These are phyloP conservation scores for Orussus abietinus DNA, from an alignment of 1,140 invertebrate genomes.

Conservation along the genomic window DNA sequence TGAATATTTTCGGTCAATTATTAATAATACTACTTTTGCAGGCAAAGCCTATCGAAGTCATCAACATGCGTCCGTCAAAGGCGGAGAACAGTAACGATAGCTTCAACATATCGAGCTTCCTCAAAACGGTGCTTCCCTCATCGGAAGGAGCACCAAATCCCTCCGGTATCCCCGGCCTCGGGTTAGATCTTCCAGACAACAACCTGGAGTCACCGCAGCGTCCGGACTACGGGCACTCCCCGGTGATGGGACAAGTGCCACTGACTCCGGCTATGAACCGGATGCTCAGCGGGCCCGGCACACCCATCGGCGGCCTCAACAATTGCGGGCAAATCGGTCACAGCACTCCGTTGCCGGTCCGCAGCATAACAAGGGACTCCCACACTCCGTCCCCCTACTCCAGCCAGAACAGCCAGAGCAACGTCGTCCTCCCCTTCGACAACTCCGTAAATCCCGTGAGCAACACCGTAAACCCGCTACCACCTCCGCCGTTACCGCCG, in stretches of 20 bases:
- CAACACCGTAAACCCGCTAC: constrained; percentile 43
- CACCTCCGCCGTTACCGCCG: constrained; percentile 60
- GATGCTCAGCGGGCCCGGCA: constrained; percentile 21
- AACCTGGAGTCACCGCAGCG: constrained; percentile 30
- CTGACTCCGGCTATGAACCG: constrained; percentile 34
- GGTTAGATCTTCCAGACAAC: constrained; percentile 38
- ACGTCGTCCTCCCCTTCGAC: constrained; percentile 33
- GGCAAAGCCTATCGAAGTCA: constrained; percentile 58
- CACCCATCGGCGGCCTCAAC: constrained; percentile 20
- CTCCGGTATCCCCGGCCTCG: constrained; percentile 44
- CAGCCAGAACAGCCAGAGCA: constrained; percentile 47
- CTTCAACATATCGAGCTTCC: constrained; percentile 45
- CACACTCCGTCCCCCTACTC: constrained; percentile 42
- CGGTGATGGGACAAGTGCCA: constrained; percentile 25
- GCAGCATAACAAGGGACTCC: constrained; percentile 35
- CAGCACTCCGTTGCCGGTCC: constrained; percentile 38
- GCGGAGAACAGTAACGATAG: constrained; percentile 32
- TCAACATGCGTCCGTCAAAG: constrained; percentile 40
- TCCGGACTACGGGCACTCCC: constrained; percentile 36
- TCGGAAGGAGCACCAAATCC: constrained; percentile 29
- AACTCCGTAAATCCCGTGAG: constrained; percentile 16
- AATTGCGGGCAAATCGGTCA: constrained; percentile 41
- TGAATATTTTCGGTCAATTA: constrained; percentile 7
- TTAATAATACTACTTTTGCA: constrained; percentile 21
- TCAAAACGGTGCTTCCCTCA: constrained; percentile 44